Evolutionary conservation across 2,113 vertebrate genomes (phyloP).

Genomic region (Acanthochromis polyacanthus): DNA sequence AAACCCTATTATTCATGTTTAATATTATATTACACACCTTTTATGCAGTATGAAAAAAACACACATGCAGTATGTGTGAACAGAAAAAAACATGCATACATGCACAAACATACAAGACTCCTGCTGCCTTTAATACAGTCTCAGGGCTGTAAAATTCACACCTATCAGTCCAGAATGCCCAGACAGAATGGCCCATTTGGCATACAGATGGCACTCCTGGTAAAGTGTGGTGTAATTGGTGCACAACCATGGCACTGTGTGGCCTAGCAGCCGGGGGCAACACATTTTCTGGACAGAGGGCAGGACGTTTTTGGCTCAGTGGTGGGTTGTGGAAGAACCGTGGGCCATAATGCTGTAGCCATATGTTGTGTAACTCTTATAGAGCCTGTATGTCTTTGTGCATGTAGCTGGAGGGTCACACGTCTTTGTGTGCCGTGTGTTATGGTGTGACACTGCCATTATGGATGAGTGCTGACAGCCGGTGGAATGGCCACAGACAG

Average conservation of each 20-base stretch:
- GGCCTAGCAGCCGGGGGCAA: conserved; percentile 78
- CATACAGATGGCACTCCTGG: conserved; percentile 79
- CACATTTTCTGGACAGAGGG: conserved; percentile 81
- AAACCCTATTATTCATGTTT: conserved; percentile 48
- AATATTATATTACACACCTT: conserved; percentile 15
- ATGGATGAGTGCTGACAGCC: conserved; percentile 89
- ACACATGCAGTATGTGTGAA: not conserved
- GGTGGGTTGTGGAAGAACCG: conserved; percentile 60
- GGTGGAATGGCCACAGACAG: conserved; percentile 86
- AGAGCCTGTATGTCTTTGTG: conserved; percentile 81
- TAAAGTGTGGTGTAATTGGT: conserved; percentile 81
- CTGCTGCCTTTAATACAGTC: conserved; percentile 61
- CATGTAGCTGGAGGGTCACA: conserved; percentile 73
- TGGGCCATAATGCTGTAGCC: conserved; percentile 77
- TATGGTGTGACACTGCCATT: conserved; percentile 84
- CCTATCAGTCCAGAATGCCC: conserved; percentile 71
- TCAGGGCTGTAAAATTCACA: conserved; percentile 70
- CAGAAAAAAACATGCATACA: conserved; percentile 12
- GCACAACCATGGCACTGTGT: conserved; percentile 79
- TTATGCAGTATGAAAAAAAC: conserved; percentile 7
- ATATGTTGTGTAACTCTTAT: conserved; percentile 81
- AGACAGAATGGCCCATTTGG: conserved; percentile 78
- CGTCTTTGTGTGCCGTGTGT: conserved; percentile 77
- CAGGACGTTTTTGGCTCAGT: conserved; percentile 75
- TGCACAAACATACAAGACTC: conserved; percentile 36